Percentiles rank a stretch among this genome's conserved stretches.
Evolutionary conservation across 2,797 vertebrate genomes (phyloP).

Genomic region (Macrochelys suwanniensis): DNA sequence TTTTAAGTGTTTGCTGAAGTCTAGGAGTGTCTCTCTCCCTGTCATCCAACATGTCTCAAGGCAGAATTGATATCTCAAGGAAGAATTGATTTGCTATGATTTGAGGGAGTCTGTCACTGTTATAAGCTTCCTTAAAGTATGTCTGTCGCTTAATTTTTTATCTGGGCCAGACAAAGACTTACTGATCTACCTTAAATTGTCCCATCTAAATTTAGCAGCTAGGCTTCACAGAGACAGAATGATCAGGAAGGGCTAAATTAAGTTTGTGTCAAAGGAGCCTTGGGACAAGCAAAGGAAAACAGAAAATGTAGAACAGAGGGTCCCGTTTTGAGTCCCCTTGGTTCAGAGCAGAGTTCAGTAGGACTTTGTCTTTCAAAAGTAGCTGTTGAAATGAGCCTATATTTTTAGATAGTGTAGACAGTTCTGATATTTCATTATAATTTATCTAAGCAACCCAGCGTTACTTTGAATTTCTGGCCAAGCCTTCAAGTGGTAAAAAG

Average conservation of each 20-base stretch:
- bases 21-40: neutral
- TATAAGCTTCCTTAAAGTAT: slow-evolving; percentile 34
- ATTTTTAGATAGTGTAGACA: neutral
- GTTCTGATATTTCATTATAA: neutral
- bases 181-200: slow-evolving; percentile 68
- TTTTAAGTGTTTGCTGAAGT: neutral
- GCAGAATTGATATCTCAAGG: neutral
- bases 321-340: slow-evolving; percentile 44
- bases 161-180: slow-evolving; percentile 36
- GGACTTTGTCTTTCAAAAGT: slow-evolving; percentile 15
- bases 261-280: slow-evolving; percentile 68
- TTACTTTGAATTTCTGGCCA: slow-evolving; percentile 8
- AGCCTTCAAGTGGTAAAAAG: neutral
- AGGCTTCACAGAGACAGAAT: slow-evolving; percentile 23
- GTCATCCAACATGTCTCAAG: neutral
- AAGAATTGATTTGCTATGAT: neutral
- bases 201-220: slow-evolving; percentile 59
- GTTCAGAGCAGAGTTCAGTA: slow-evolving; percentile 30
- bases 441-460: neutral
- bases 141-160: slow-evolving; percentile 53
- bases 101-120: slow-evolving; percentile 7
- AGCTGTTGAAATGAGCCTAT: slow-evolving; percentile 4
- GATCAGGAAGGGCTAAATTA: slow-evolving; percentile 72
- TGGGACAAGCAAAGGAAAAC: slow-evolving; percentile 62
- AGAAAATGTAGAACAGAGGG: slow-evolving; percentile 56